These are phyloP conservation scores for Heliconius charithonia DNA, from an alignment of 2,888 invertebrate species.

Conservation along the genomic window DNA sequence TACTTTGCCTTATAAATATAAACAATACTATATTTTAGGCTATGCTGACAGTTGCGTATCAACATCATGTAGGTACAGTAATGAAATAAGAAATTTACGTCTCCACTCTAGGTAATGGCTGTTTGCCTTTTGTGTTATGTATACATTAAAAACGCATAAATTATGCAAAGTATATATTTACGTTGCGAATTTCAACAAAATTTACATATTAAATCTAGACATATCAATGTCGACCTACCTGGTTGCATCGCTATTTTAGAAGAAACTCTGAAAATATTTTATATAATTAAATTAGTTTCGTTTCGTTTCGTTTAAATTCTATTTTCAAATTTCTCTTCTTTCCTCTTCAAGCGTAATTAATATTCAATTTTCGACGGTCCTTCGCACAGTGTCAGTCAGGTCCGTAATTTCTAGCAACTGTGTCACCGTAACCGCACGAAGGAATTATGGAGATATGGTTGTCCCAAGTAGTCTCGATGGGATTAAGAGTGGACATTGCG, in stretches of 20 bases:
- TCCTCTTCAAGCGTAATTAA: background rate
- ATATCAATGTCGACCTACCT: background rate
- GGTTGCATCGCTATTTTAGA: background rate
- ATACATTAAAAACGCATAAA: conserved; percentile 36
- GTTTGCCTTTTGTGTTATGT: conserved; percentile 28
- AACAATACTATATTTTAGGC: conserved; percentile 15
- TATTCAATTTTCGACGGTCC: background rate
- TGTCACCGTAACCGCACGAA: conserved; percentile 15
- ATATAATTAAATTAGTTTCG: no score
- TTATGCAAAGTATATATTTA: conserved; percentile 30
- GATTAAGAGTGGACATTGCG: conserved; percentile 2
- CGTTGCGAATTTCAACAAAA: background rate
- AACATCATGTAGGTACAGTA: conserved; percentile 17
- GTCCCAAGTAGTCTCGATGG: conserved; percentile 5
- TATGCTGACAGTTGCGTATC: conserved; percentile 9
- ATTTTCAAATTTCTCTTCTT: background rate
- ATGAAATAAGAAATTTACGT: conserved; percentile 36
- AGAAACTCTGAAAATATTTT: background rate
- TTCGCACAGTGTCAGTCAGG: background rate
- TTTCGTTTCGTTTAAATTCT: background rate
- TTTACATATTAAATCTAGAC: conserved; percentile 1
- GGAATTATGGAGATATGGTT: conserved; percentile 14
- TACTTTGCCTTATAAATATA: background rate
- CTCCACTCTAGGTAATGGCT: conserved; percentile 28
- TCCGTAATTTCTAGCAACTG: conserved; percentile 3